Evolutionary conservation across 2,113 vertebrate species (phyloP), one percentile per base, ranked within the genome.

Genomic region (Calypte anna): DNA sequence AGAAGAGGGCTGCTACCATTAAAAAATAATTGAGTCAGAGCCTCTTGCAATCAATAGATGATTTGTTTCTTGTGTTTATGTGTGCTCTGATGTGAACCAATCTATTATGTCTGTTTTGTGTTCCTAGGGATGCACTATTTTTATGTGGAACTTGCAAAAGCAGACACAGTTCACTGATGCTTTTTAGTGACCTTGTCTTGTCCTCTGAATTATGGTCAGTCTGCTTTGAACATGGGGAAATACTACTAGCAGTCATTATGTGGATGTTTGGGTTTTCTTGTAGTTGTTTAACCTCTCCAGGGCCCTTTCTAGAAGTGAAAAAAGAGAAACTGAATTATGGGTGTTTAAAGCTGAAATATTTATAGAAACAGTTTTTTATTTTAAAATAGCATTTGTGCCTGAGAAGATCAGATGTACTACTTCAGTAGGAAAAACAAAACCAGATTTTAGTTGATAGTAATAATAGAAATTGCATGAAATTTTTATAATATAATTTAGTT

Each of bases 121-220:
- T 94, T 96, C 94, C 80, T 40, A 21, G 86, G 88, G 89, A 87
- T 96, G 96, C 76, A 53, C 76, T 88, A 48, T 96, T 97, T 98
- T 97, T 94, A 85, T 96, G 94, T 87, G 95, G 61, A 80, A 94
- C 70, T 90, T 67, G 18, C 88, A 96, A 96, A 96, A 96, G 91
- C 93, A 97, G 96, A 48, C 90, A 62, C 75, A 91, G 95, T 82
- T 96, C 84, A 57, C 85, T 76, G 77, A 78, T 97, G 93, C 97
- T 97, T 97, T 91, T 94, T 95, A 51, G 95, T 70, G 95, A 97
- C 98, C 97, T 97, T 98, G 96, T 88, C 82, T 78, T 78, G 92
- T 97, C 96, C 95, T 97, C 88, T 97, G 97, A 96, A 77, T 96
- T 92, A 96, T 55, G 82, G 88, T 38, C 86, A 30, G 76, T 38